These are phyloP conservation scores for Actinia equina DNA, from an alignment of 64 coral and sea anemone species.

Conservation along the genomic window DNA sequence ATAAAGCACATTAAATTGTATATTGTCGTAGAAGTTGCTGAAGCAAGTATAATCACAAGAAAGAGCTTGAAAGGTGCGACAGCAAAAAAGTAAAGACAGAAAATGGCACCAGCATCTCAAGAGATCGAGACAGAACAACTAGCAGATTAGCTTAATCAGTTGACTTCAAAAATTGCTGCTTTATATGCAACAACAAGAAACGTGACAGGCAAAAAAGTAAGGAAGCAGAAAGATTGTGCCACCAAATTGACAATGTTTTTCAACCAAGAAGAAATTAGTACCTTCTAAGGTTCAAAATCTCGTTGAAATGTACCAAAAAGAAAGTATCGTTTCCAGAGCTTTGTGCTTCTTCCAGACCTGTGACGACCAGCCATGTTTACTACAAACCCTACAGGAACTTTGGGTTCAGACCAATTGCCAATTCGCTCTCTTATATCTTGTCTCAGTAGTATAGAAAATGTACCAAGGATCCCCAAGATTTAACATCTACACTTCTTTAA, in stretches of 20 bases:
- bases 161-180: too few relatives aligned
- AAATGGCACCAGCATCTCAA: too few relatives aligned
- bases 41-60: constrained; percentile 24
- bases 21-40: constrained; percentile 5
- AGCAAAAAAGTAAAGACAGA: too few relatives aligned
- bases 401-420: constrained; percentile 18
- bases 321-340: constrained; percentile 43
- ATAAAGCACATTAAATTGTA: too few relatives aligned
- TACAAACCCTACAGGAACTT: constrained; percentile 13
- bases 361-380: neutral
- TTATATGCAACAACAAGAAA: too few relatives aligned
- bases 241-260: constrained; percentile 41
- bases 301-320: constrained; percentile 42
- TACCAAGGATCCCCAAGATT: neutral
- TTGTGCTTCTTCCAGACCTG: constrained; percentile 34
- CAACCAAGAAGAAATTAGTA: constrained; percentile 28
- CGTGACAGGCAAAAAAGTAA: constrained; percentile 43
- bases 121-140: too few relatives aligned
- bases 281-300: constrained; percentile 40
- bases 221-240: constrained; percentile 25
- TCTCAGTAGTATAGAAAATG: neutral
- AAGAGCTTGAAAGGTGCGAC: constrained; percentile 27
- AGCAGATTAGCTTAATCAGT: too few relatives aligned
- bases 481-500: neutral
- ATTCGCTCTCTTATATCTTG: neutral